Evolutionary conservation across 2,888 invertebrate genomes (phyloP), one percentile per base, ranked within the genome.

Genomic region (Drosophila dives): DNA sequence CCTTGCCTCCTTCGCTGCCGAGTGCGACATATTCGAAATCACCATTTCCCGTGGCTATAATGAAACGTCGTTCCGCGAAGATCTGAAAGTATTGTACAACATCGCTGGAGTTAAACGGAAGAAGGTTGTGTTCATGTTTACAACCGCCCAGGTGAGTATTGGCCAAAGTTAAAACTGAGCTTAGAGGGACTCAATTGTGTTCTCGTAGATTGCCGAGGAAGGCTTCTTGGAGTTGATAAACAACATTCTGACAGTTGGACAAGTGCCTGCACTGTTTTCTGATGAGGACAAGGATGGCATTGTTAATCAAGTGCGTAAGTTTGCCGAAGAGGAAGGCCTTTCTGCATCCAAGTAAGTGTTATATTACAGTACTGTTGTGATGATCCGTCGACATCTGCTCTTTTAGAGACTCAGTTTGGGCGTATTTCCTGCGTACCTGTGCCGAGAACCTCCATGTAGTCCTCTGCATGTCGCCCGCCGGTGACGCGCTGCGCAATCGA

Each of bases 251-350:
- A 97, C 97, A 92, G 96, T 97, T 61, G 98, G 97, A 1, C 96
- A 97, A 93, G 96, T 98, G 3, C 97, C 98, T 0, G 96, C 98
- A 0, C 93, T 98, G 45, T 98, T 97, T 89, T 94, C 95, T 5
- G 98, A 98, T 73, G 98, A 98, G 56, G 98, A 98, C 80, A 98
- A 97, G 86, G 98, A 98, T 77, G 94, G 94, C 33, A 96, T 98
- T 74, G 94, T 97, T 60, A 95, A 95, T 75, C 91, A 94, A 6
- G 95, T 97, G 51, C 94, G 97, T 73, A 94, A 94, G 69, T 95
- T 94, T 75, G 96, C 97, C 42, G 93, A 94, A 36, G 95, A 95
- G 45, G 96, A 95, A 3, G 97, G 97, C 1, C 95, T 94, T 77
- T 96, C 96, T 0, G 94, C 96, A 1, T 95, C 95, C 32, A 97